A percentile compares a stretch with the other conserved stretches of the same genome.
These are phyloP conservation scores for Schizothorax lantsangensis DNA, from an alignment of 2,797 vertebrate species.

Conservation along the genomic window DNA sequence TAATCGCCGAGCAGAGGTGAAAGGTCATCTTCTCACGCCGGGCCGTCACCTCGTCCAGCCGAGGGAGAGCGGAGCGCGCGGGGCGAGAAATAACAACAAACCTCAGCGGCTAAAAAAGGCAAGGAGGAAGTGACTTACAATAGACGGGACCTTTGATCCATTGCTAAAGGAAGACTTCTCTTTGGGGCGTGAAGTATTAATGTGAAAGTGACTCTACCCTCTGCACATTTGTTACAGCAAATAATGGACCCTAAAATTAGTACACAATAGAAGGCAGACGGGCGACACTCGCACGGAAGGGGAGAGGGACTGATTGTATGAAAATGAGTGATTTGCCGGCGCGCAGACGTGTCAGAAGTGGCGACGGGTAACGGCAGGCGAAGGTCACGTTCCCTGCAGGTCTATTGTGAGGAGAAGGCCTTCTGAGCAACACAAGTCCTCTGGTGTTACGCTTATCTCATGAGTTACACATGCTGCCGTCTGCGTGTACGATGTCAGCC, in stretches of 20 bases:
- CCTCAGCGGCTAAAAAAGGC: conserved; percentile 86
- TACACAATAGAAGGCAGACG: conserved; percentile 90
- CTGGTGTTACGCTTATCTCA: not conserved
- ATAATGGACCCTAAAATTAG: conserved; percentile 95
- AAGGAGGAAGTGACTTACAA: conserved; percentile 94
- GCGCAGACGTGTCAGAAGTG: conserved; percentile 70
- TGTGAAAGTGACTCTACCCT: conserved; percentile 86
- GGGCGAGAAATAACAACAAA: conserved; percentile 79
- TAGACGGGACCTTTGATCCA: conserved; percentile 94
- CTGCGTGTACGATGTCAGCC: too few species aligned
- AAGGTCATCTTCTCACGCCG: conserved; percentile 74
- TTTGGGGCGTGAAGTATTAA: conserved; percentile 80
- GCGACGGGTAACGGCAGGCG: conserved; percentile 51
- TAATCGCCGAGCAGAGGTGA: conserved; percentile 61
- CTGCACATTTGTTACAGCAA: conserved; percentile 79
- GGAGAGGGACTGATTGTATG: conserved; percentile 82
- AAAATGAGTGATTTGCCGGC: conserved; percentile 83
- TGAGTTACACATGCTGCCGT: too few species aligned
- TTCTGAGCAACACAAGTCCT: not conserved
- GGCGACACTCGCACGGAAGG: conserved; percentile 81
- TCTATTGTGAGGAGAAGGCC: conserved; percentile 53
- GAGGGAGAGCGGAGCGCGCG: conserved; percentile 40
- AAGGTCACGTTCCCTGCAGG: conserved; percentile 47
- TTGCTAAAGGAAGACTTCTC: conserved; percentile 81
- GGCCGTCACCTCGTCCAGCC: conserved; percentile 67